Conservation (phyloP, 2,113 vertebrate species). For the Proterorhinus semilunaris region DNA sequence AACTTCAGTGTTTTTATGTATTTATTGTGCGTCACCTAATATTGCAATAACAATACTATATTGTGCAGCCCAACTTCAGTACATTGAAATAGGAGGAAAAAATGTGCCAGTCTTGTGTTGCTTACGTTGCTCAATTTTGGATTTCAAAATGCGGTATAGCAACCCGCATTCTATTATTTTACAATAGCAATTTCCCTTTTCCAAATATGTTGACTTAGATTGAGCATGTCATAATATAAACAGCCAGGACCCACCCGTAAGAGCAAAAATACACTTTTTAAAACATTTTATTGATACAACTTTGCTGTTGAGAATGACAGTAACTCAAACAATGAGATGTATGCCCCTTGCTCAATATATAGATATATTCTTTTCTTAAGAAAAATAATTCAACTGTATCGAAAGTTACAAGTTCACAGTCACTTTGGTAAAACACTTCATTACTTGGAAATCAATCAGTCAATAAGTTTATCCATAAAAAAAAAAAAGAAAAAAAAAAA, state of each 20-base stretch:
- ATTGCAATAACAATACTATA: no score
- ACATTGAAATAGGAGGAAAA: slow-evolving; percentile 57
- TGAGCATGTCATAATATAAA: slow-evolving; percentile 5
- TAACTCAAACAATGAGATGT: slow-evolving; percentile 84
- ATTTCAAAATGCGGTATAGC: background rate
- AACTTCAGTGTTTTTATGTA: no score
- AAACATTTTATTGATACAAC: slow-evolving; percentile 83
- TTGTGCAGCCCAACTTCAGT: slow-evolving; percentile 22
- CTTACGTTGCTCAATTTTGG: background rate
- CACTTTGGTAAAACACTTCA: slow-evolving; percentile 98
- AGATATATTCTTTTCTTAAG: slow-evolving; percentile 85
- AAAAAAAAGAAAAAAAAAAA: slow-evolving; percentile 56
- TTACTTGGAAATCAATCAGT: slow-evolving; percentile 81
- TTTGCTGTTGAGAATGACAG: slow-evolving; percentile 94
- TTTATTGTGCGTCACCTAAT: no score
- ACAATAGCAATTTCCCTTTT: background rate
- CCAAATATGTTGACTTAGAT: background rate
- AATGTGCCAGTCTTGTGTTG: slow-evolving; percentile 43
- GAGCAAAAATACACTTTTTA: slow-evolving; percentile 72
- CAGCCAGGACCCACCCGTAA: slow-evolving; percentile 42
- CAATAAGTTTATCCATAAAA: slow-evolving; percentile 68
- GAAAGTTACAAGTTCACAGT: slow-evolving; percentile 94
- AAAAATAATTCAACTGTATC: slow-evolving; percentile 90
- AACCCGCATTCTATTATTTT: background rate
- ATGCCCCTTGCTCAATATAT: slow-evolving; percentile 74